Base-by-base conservation (phyloP, 2,888 invertebrate species). In the Parnassius apollo region DNA sequence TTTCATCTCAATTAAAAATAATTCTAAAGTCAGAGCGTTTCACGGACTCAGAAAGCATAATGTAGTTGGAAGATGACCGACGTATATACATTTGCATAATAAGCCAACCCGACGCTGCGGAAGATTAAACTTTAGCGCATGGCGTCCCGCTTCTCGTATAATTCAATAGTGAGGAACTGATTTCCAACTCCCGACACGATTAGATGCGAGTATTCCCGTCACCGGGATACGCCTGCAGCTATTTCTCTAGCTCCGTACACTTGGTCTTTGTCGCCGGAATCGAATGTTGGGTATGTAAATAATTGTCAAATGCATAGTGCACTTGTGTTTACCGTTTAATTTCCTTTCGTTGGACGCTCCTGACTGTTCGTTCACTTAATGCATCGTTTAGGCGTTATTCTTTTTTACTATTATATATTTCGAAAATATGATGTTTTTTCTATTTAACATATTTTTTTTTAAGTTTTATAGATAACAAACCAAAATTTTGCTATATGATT, bases 91-190 rank as follows among this genome's bases (percentile, higher is more conserved):
- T 89, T 88, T 88, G 87, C 88, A 89, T 89, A 89, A 88, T 88
- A 88, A 88, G 86, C 88, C 82, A 82, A 84, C 78, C 82, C 82
- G 35, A 35, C 35, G 82, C 84, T 85, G 87, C 79, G 82, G 83
- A 83, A 87, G 88, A 89, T 90, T 88, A 88, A 89, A 89, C 88
- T 89, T 88, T 49, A 49, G 49, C 87, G 86, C 87, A 88, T 88
- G 87, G 87, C 87, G 85, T 85, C 81, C 83, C 81, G 80, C 81
- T 83, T 83, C 84, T 81, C 84, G 82, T 88, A 85, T 89, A 89
- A 90, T 89, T 90, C 88, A 90, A 90, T 90, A 89, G 88, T 83
- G 86, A 85, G 85, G 83, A 88, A 88, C 87, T 89, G 88, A 89
- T 86, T 90, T 82, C 80, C 76, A 83, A 85, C 77, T 87, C 82